phyloP scores from a whole-genome alignment of 2,888 invertebrate genomes.

The Vesta saturnalis region DNA sequence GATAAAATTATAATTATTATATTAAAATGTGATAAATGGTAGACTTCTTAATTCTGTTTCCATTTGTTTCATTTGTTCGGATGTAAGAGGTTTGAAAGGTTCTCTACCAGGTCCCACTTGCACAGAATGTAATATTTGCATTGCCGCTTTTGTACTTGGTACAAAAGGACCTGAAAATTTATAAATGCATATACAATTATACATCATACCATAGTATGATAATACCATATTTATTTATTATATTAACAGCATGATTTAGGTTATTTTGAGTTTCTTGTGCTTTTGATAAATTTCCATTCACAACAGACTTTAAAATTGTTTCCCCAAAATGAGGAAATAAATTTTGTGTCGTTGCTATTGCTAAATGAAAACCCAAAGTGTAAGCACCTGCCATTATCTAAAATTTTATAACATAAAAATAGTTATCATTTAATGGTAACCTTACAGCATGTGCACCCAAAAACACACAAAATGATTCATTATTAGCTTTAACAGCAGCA shows the following conservation, averaged over 20 bases:
- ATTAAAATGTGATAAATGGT: neutral
- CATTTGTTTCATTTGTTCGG: constrained; percentile 19
- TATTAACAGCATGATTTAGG: constrained; percentile 54
- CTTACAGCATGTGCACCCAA: constrained; percentile 76
- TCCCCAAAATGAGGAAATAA: constrained; percentile 70
- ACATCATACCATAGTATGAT: neutral
- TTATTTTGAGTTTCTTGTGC: constrained; percentile 66
- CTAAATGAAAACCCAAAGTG: constrained; percentile 75
- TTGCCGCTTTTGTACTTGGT: constrained; percentile 70
- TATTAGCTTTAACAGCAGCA: constrained; percentile 66
- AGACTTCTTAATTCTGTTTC: neutral
- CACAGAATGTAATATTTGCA: constrained; percentile 66
- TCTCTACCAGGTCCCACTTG: constrained; percentile 68
- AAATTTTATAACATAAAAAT: neutral
- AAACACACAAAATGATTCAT: constrained; percentile 68
- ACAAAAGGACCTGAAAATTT: constrained; percentile 69
- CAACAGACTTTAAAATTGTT: constrained; percentile 67
- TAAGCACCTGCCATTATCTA: constrained; percentile 75
- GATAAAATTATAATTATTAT: neutral
- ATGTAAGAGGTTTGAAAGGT: constrained; percentile 63
- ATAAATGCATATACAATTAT: neutral
- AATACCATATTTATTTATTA: constrained; percentile 51
- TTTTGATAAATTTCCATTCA: constrained; percentile 60
- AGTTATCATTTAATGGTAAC: neutral
- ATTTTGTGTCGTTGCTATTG: constrained; percentile 77